Evolutionary conservation across 2,888 invertebrate species (phyloP).

Genomic region (Buathra laborator): DNA sequence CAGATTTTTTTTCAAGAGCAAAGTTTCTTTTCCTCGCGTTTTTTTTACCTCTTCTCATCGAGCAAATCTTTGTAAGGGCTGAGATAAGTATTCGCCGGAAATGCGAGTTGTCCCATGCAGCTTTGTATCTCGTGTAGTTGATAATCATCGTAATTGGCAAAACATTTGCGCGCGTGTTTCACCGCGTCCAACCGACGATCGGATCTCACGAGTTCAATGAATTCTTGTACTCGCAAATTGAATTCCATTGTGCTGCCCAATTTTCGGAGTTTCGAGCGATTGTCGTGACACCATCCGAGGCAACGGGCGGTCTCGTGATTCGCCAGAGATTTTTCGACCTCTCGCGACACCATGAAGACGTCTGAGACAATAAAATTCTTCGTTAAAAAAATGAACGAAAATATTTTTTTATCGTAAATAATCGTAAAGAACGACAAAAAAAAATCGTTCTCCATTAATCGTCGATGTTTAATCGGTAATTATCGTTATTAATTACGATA

Average conservation of each 20-base stretch:
- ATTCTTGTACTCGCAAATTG: slow-evolving; percentile 96
- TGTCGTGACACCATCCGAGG: slow-evolving; percentile 98
- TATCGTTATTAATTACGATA: neutral
- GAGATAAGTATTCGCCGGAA: slow-evolving; percentile 91
- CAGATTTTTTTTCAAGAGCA: no score
- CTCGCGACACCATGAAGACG: slow-evolving; percentile 93
- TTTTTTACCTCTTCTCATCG: slow-evolving; percentile 86
- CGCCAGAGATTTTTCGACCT: slow-evolving; percentile 94
- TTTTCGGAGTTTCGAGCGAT: slow-evolving; percentile 97
- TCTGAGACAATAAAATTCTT: slow-evolving; percentile 86
- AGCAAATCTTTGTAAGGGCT: slow-evolving; percentile 91
- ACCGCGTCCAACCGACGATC: slow-evolving; percentile 96
- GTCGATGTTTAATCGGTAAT: no score
- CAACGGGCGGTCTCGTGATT: slow-evolving; percentile 95
- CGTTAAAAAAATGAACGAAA: neutral
- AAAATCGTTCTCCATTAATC: no score
- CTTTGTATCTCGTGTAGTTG: slow-evolving; percentile 95
- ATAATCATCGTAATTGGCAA: slow-evolving; percentile 94
- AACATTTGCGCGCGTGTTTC: slow-evolving; percentile 96
- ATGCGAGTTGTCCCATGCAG: slow-evolving; percentile 98
- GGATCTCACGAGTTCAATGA: slow-evolving; percentile 96
- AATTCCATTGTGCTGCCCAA: slow-evolving; percentile 98
- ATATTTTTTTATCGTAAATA: no score
- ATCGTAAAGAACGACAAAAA: no score
- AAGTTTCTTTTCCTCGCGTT: neutral